Conservation (phyloP, 2,888 invertebrate species). For the Flexamia atlantica region DNA sequence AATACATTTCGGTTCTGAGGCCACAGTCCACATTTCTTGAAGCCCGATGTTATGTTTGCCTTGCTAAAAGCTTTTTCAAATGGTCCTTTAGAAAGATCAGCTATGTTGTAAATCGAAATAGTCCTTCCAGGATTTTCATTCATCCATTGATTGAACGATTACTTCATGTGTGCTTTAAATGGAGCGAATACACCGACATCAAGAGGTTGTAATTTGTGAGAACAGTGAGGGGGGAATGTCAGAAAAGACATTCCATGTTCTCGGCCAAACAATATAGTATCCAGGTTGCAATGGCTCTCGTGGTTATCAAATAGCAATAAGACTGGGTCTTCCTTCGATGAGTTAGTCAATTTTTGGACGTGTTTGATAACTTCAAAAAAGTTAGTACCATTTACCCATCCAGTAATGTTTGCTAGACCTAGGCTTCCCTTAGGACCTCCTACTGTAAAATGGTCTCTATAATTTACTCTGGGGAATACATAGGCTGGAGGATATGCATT, state of each 20-base stretch:
- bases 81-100: no score
- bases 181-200: not conserved
- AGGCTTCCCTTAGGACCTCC: constrained; percentile 49
- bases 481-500: constrained; percentile 18
- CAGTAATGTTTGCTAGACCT: constrained; percentile 30
- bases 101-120: not conserved
- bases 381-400: constrained; percentile 32
- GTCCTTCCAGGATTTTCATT: not conserved
- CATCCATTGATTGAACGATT: not conserved
- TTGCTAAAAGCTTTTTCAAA: no score
- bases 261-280: constrained; percentile 30
- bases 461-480: constrained; percentile 20
- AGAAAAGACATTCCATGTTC: constrained; percentile 39
- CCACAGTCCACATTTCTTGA: no score
- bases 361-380: constrained; percentile 35
- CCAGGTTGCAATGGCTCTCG: constrained; percentile 27
- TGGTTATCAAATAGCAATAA: constrained; percentile 29
- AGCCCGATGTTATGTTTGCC: no score
- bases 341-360: constrained; percentile 18
- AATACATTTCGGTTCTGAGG: no score
- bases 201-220: not conserved
- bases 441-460: not conserved
- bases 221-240: no score
- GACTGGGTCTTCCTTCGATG: not conserved
- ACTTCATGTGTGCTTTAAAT: not conserved